These are phyloP conservation scores for Timandra comae DNA, from an alignment of 2,888 invertebrate species.

Conservation along the genomic window DNA sequence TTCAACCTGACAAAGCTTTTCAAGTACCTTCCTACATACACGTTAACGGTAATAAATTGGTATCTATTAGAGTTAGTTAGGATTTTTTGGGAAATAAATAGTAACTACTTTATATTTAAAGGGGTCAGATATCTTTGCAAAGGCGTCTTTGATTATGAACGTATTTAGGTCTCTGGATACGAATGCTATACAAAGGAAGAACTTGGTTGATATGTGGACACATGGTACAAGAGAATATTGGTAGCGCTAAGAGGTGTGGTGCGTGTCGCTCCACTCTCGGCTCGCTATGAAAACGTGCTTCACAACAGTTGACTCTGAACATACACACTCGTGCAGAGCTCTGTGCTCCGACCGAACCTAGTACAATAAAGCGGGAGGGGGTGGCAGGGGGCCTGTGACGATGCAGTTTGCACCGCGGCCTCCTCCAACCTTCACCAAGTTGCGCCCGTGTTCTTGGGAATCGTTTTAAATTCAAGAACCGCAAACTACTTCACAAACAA, in stretches of 20 bases:
- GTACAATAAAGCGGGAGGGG: conserved; percentile 58
- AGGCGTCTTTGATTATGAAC: no score
- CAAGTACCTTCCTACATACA: no score
- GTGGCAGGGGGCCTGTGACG: conserved; percentile 51
- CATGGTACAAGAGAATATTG: conserved; percentile 20
- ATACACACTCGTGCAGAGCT: conserved; percentile 43
- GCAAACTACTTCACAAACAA: conserved; percentile 52
- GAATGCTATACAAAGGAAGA: no score
- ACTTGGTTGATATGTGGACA: no score
- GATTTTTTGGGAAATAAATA: no score
- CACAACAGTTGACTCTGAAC: conserved; percentile 67
- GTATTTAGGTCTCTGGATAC: no score
- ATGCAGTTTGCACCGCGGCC: conserved; percentile 75
- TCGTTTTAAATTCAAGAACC: conserved; percentile 76
- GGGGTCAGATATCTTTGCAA: no score
- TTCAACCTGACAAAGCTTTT: no score
- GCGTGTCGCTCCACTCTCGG: conserved; percentile 29
- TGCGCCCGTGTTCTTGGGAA: conserved; percentile 75
- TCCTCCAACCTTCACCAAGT: conserved; percentile 75
- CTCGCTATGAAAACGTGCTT: conserved; percentile 59
- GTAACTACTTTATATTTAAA: no score
- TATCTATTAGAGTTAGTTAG: no score
- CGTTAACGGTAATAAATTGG: no score
- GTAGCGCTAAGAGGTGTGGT: conserved; percentile 11
- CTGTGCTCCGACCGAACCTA: no score